These are phyloP conservation scores for Vidua macroura DNA, from an alignment of 2,113 vertebrate genomes.

Conservation along the genomic window DNA sequence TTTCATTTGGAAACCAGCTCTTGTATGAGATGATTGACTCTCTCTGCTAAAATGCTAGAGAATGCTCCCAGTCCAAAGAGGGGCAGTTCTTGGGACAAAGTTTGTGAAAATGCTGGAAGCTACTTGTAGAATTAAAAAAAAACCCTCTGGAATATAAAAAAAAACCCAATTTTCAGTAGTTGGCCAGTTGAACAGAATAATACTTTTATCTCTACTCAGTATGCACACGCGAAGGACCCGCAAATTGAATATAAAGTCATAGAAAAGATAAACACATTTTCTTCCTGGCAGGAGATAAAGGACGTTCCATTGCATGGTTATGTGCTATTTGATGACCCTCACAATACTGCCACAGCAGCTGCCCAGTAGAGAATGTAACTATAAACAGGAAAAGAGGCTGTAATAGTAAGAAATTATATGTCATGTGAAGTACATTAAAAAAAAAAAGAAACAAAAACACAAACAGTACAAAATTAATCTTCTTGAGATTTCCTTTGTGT, in stretches of 20 bases:
- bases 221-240: background rate
- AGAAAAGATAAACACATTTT: background rate
- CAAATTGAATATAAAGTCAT: background rate
- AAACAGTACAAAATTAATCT: background rate
- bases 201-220: background rate
- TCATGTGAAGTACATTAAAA: background rate
- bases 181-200: background rate
- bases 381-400: background rate
- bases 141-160: background rate
- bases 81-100: background rate
- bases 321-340: background rate
- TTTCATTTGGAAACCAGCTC: background rate
- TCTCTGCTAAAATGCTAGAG: background rate
- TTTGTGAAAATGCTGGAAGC: background rate
- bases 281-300: background rate
- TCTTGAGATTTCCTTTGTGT: background rate
- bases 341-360: background rate
- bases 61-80: background rate
- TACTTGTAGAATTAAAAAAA: background rate
- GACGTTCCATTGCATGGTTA: background rate
- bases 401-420: background rate
- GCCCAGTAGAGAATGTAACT: background rate
- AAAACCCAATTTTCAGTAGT: background rate
- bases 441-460: no score
- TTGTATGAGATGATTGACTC: background rate